phyloP scores from a whole-genome alignment of 2,113 vertebrate species.

The Talpa occidentalis region DNA sequence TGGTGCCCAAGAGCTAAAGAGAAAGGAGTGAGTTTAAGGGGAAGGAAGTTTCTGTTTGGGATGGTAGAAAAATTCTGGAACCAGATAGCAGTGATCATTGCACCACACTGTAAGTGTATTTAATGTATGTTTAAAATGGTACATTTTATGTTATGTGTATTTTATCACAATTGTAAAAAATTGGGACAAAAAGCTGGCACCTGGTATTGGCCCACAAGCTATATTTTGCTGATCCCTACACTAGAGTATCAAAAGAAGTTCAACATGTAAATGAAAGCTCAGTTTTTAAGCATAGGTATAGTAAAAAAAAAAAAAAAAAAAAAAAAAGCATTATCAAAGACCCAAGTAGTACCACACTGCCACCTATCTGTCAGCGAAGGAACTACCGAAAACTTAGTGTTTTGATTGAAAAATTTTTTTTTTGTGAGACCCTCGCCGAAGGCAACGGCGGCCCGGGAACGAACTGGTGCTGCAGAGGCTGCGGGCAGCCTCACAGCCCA shows the following conservation, averaged over 20 bases:
- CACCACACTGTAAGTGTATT: neutral
- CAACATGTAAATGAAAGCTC: neutral
- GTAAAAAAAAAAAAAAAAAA: neutral
- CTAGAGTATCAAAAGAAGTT: conserved; percentile 1
- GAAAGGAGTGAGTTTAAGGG: neutral
- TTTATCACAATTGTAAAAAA: conserved; percentile 20
- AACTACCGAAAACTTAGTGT: neutral
- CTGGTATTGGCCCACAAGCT: neutral
- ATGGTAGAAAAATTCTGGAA: neutral
- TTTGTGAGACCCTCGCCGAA: too few species aligned
- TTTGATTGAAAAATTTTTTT: neutral
- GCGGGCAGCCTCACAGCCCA: too few species aligned
- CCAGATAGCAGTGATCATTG: neutral
- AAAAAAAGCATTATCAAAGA: neutral
- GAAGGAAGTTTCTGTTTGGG: neutral
- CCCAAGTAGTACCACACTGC: neutral
- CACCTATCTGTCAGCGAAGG: conserved; percentile 61
- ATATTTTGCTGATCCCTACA: neutral
- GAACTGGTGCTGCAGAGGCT: too few species aligned
- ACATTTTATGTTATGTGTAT: neutral
- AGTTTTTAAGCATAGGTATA: neutral
- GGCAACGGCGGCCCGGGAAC: too few species aligned
- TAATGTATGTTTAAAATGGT: neutral
- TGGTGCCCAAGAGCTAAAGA: neutral
- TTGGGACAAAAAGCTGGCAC: neutral